phyloP scores from a whole-genome alignment of 2,797 vertebrate species.

The Spea hammondii region DNA sequence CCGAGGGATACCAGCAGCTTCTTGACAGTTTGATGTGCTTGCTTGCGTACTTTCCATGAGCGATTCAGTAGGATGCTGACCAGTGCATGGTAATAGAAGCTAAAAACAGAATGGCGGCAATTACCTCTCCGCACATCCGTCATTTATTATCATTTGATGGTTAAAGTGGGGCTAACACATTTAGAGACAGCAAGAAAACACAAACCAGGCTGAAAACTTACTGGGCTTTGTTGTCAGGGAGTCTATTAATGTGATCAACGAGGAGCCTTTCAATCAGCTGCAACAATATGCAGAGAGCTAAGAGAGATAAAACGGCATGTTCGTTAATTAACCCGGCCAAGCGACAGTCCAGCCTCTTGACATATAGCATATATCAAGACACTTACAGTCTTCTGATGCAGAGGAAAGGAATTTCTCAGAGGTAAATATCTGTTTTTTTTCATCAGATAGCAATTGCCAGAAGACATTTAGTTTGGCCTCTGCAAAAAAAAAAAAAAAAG shows the following conservation, averaged over 20 bases:
- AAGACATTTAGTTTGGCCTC: constrained; percentile 84
- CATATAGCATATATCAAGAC: not conserved
- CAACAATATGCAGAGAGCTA: constrained; percentile 86
- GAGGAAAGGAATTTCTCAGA: constrained; percentile 92
- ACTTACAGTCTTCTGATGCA: constrained; percentile 87
- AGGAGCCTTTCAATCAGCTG: constrained; percentile 88
- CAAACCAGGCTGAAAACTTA: constrained; percentile 64
- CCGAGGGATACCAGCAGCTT: constrained; percentile 87
- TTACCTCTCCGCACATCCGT: not conserved
- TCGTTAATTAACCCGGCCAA: not conserved
- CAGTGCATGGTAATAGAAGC: constrained; percentile 85
- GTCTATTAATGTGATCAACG: constrained; percentile 83
- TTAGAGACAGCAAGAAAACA: not conserved
- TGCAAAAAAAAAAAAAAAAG: constrained; percentile 57
- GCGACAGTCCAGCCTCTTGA: not conserved
- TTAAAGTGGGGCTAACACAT: not conserved
- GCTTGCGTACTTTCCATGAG: constrained; percentile 83
- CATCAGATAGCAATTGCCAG: constrained; percentile 91
- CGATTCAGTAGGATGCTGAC: constrained; percentile 80
- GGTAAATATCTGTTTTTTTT: constrained; percentile 91
- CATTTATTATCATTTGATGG: too few relatives aligned
- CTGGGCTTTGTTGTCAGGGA: constrained; percentile 85
- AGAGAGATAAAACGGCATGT: constrained; percentile 20
- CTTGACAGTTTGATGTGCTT: constrained; percentile 81
- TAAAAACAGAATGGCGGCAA: constrained; percentile 52